Conservation (phyloP, 2,113 vertebrate species). For the Oriolus oriolus region DNA sequence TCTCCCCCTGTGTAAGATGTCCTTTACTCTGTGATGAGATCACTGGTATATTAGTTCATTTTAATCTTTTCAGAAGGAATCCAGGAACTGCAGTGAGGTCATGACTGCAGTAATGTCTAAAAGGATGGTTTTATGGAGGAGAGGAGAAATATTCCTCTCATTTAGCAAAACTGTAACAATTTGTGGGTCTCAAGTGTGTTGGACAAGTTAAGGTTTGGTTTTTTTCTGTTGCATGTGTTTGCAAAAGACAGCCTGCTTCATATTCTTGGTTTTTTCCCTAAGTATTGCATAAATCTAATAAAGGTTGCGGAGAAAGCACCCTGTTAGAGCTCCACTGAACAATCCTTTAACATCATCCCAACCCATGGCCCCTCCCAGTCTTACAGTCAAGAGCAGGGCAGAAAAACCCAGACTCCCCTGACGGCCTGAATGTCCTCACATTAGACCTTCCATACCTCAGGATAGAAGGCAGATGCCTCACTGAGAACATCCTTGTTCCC, state of each 20-base stretch:
- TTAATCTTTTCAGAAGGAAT: conserved; percentile 34
- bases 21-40: conserved; percentile 22
- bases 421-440: neutral
- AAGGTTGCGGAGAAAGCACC: neutral
- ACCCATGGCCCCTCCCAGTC: neutral
- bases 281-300: neutral
- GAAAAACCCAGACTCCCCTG: neutral
- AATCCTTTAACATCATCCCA: neutral
- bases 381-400: neutral
- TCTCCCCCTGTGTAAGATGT: neutral
- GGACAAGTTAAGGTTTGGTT: neutral
- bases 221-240: neutral
- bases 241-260: neutral
- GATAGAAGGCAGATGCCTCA: neutral
- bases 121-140: neutral
- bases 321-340: neutral
- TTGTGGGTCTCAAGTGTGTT: neutral
- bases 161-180: neutral
- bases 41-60: conserved; percentile 28
- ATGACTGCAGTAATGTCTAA: conserved; percentile 34
- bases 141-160: neutral
- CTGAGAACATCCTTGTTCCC: neutral
- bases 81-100: neutral
- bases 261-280: neutral
- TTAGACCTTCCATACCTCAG: neutral